phyloP scores from a whole-genome alignment of 2,888 invertebrate genomes.

The Octonoba sinensis region DNA sequence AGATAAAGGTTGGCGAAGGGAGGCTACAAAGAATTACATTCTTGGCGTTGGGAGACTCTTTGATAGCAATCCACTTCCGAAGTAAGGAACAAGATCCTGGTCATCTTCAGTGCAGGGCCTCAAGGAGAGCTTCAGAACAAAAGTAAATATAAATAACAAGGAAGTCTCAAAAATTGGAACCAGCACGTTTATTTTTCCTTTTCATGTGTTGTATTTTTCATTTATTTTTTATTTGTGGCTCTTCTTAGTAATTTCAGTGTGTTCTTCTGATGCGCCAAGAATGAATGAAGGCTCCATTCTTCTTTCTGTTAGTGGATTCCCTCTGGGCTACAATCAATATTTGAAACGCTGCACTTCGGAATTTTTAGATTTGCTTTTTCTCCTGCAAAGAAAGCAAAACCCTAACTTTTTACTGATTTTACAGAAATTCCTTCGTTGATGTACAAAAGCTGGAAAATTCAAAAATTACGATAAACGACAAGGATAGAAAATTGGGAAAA shows the following conservation, averaged over 20 bases:
- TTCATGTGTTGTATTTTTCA: slow-evolving; percentile 37
- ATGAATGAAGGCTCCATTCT: slow-evolving; percentile 28
- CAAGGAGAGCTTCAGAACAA: slow-evolving; percentile 31
- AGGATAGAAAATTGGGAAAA: no score
- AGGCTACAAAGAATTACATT: slow-evolving; percentile 20
- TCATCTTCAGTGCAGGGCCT: slow-evolving; percentile 26
- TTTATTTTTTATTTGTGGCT: slow-evolving; percentile 36
- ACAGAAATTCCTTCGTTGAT: no score
- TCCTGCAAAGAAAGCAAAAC: slow-evolving; percentile 5
- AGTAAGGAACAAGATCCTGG: slow-evolving; percentile 30
- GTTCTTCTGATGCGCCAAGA: slow-evolving; percentile 38
- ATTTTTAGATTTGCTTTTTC: slow-evolving; percentile 15
- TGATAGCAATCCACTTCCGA: slow-evolving; percentile 39
- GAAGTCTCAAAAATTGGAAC: slow-evolving; percentile 44
- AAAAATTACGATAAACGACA: no score
- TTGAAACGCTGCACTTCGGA: slow-evolving; percentile 34
- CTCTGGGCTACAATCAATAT: slow-evolving; percentile 49
- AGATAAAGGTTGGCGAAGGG: slow-evolving; percentile 7
- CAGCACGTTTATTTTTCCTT: slow-evolving; percentile 49
- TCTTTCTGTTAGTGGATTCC: slow-evolving; percentile 15
- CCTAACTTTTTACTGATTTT: slow-evolving; percentile 3
- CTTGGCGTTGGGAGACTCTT: slow-evolving; percentile 3
- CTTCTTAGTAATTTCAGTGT: slow-evolving; percentile 39
- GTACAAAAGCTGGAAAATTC: no score
- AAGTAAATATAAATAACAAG: slow-evolving; percentile 49